These are phyloP conservation scores for Crypturellus undulatus DNA, from an alignment of 2,113 vertebrate genomes.

Conservation along the genomic window DNA sequence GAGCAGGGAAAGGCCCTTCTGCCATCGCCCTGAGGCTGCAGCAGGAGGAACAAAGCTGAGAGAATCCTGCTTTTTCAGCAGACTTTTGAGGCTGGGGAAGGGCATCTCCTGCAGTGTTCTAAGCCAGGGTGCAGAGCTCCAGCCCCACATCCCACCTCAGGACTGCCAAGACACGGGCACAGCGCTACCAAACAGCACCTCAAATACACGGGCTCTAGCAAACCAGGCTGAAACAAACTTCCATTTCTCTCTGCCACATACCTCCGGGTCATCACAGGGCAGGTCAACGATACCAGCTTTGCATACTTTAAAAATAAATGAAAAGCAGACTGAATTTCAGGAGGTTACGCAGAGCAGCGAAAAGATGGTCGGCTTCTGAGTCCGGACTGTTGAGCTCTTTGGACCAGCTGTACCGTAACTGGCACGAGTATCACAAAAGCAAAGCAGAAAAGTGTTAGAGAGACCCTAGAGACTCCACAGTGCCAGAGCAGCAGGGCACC, in stretches of 20 bases:
- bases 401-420: neutral
- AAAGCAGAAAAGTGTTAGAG: neutral
- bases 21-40: neutral
- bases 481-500: conserved; percentile 23
- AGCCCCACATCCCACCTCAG: neutral
- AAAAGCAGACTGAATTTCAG: neutral
- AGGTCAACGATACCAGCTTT: too few relatives aligned
- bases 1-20: neutral
- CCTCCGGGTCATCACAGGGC: too few relatives aligned
- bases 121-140: neutral
- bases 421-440: neutral
- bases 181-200: neutral
- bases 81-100: neutral
- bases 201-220: neutral
- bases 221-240: neutral
- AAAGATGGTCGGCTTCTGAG: neutral
- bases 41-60: rapidly evolving
- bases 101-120: neutral
- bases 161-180: neutral
- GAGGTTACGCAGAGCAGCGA: neutral
- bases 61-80: neutral
- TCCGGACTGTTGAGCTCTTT: neutral
- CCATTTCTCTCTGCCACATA: neutral
- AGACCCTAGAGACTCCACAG: neutral
- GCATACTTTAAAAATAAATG: neutral